A percentile compares a stretch with the other conserved stretches of the same genome.
Evolutionary conservation across 1,140 invertebrate species (phyloP).

Genomic region (Sitophilus oryzae): DNA sequence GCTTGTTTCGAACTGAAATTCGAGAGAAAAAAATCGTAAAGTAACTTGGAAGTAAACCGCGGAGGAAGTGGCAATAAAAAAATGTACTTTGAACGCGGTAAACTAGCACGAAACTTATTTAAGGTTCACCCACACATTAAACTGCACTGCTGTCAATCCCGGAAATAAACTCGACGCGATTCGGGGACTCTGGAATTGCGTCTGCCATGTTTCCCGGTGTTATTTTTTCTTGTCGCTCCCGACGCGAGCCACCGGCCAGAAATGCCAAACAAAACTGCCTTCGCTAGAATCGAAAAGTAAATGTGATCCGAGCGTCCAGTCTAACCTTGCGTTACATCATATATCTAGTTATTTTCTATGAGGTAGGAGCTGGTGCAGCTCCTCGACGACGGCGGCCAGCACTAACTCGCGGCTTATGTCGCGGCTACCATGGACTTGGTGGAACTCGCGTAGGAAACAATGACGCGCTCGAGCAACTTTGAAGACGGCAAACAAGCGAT

Average conservation of each 20-base stretch:
- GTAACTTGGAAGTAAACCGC: no score
- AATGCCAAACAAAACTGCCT: not conserved
- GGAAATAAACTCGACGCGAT: not conserved
- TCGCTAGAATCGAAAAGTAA: not conserved
- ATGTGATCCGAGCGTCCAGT: not conserved
- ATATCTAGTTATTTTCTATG: slow-evolving; percentile 18
- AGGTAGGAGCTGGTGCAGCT: slow-evolving; percentile 18
- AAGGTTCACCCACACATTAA: not conserved
- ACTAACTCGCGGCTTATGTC: slow-evolving; percentile 17
- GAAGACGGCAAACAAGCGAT: slow-evolving; percentile 18
- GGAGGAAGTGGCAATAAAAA: no score
- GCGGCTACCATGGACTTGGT: slow-evolving; percentile 22
- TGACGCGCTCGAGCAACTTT: slow-evolving; percentile 22
- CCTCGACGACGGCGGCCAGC: slow-evolving; percentile 10
- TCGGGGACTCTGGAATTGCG: no score
- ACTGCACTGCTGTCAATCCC: not conserved
- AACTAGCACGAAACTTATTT: not conserved
- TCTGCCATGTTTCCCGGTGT: no score
- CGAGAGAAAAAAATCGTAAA: no score
- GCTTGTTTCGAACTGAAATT: no score
- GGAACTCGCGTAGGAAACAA: slow-evolving; percentile 23
- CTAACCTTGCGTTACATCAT: slow-evolving; percentile 23
- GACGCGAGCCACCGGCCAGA: no score
- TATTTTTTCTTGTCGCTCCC: no score
- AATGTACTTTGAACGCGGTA: not conserved